Conservation (phyloP, 2,797 vertebrate species). For the Antennarius maculatus region DNA sequence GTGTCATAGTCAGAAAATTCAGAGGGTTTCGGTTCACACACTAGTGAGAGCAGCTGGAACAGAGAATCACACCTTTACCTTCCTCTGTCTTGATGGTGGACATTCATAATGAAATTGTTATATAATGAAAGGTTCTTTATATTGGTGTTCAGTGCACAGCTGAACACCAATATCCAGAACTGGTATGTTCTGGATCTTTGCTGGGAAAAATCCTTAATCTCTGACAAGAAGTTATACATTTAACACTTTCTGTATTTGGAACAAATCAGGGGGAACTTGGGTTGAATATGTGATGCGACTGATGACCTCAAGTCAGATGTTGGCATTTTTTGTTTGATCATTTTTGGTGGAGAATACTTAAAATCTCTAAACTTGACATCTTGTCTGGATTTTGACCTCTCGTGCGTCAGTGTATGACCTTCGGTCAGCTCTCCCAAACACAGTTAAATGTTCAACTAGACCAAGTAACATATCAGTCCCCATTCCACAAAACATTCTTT, state of each 20-base stretch:
- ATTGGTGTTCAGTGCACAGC: background rate
- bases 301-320: background rate
- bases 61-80: slow-evolving; percentile 4
- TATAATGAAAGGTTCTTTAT: background rate
- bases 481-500: background rate
- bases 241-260: slow-evolving; percentile 34
- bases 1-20: background rate
- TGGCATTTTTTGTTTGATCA: background rate
- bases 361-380: too few species aligned
- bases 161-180: too few species aligned
- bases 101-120: background rate
- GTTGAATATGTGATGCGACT: background rate
- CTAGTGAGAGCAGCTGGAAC: slow-evolving; percentile 27
- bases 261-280: background rate
- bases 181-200: background rate
- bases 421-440: background rate
- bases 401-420: background rate
- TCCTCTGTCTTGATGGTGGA: background rate
- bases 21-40: slow-evolving; percentile 7
- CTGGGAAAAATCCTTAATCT: background rate
- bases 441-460: background rate
- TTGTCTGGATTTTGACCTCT: too few species aligned
- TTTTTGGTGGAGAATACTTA: background rate
- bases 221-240: slow-evolving; percentile 39
- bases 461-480: background rate